Evolutionary conservation across 2,113 vertebrate species (phyloP), one percentile per base, ranked within the genome.

Genomic region (Tauraco erythrolophus): DNA sequence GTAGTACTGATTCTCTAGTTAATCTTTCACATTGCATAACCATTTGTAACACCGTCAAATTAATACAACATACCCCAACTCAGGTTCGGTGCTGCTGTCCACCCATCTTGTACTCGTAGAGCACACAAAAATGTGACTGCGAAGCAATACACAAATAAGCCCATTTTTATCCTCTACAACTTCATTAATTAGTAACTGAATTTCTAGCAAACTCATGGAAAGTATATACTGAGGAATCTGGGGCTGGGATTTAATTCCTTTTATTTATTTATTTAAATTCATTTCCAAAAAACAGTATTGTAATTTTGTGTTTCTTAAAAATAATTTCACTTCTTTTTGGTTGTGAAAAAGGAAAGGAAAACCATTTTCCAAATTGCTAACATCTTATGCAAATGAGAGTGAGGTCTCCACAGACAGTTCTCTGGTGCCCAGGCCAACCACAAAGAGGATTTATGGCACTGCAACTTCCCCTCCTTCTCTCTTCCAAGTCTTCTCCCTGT

Each of bases 291-390:
- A 12, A 4, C 9, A n/a, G 4, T 18, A 11, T 14, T 57, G 5
- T 14, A 51, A 9, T 35, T 37, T 17, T 37, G 3, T 17, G 7
- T 50, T 91, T 51, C 48, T 51, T 27, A 19, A 8, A 64, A 57
- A 57, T 2, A 48, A 24, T 21, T 24, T 41, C 0, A 1, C 5
- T 12, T 14, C 54, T 65, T 22, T 33, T 77, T 31, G 3, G 51
- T 3, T 25, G 19, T 50, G 10, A n/a, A 70, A 19, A 57, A 53
- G 18, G 19, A 18, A 56, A 50, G 7, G 10, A 31, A 54, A 70
- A n/a, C 9, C 0, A n/a, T 17, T 58, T 72, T 60, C 11, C 11
- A 61, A 70, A 27, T 11, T 6, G 6, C 2, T 19, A 46, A 8
- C 5, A 25, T 19, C 8, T 11, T 57, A 11, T 19, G 11, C 7